These are phyloP conservation scores for Thryonomys swinderianus DNA, from an alignment of 2,113 vertebrate genomes.

Conservation along the genomic window DNA sequence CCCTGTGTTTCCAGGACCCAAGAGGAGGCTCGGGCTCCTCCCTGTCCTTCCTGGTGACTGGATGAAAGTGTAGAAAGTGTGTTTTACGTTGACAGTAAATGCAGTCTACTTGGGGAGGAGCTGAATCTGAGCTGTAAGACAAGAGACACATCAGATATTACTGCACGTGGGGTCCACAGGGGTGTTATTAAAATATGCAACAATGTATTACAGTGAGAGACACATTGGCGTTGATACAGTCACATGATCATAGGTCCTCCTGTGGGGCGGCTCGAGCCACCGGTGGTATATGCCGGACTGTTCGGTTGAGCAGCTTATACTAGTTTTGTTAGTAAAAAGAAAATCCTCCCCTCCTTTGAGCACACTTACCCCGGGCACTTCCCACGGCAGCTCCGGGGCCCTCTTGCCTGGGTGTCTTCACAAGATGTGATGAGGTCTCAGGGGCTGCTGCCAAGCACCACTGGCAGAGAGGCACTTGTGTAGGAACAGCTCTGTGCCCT, in stretches of 20 bases:
- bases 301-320: background rate
- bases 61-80: background rate
- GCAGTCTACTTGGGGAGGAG: background rate
- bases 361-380: background rate
- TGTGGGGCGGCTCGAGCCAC: background rate
- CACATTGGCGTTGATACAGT: too few species aligned
- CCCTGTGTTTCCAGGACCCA: background rate
- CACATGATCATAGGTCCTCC: background rate
- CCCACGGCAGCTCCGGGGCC: background rate
- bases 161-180: background rate
- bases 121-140: too few species aligned
- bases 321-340: background rate
- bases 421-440: background rate
- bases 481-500: background rate
- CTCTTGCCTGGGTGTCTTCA: background rate
- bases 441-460: background rate
- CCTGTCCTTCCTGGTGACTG: background rate
- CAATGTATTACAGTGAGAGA: too few species aligned
- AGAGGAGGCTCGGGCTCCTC: accelerated
- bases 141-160: background rate
- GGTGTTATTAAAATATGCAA: background rate
- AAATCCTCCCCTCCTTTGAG: background rate
- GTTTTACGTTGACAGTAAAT: background rate
- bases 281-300: background rate
- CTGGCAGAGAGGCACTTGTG: background rate